Percentiles rank a stretch among this genome's conserved stretches.
Conservation (phyloP, 1,140 invertebrate genomes). For the Cydia fagiglandana region DNA sequence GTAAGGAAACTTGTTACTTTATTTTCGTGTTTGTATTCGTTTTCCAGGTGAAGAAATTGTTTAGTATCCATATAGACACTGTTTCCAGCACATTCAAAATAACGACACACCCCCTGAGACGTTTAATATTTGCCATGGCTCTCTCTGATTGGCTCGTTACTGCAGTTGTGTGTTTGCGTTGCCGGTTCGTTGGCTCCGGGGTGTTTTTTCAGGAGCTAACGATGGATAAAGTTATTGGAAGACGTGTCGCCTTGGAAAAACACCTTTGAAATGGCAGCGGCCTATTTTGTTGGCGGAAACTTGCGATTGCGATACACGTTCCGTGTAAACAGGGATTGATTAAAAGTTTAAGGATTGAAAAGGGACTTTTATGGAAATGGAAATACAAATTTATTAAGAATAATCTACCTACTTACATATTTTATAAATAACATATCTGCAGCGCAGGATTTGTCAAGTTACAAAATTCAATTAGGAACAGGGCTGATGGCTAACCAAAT, state of each 20-base stretch:
- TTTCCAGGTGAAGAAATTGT: too few species aligned
- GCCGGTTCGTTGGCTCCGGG: constrained; percentile 43
- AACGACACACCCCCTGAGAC: not conserved
- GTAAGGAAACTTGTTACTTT: too few species aligned
- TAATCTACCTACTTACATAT: too few species aligned
- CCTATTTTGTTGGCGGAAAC: not conserved
- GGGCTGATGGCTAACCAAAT: too few species aligned
- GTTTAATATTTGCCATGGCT: constrained; percentile 48
- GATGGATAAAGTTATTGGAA: constrained; percentile 25
- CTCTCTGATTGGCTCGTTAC: constrained; percentile 45
- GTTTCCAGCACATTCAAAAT: not conserved
- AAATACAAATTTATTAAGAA: too few species aligned
- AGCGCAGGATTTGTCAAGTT: too few species aligned
- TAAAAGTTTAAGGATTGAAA: not conserved
- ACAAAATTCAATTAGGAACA: too few species aligned
- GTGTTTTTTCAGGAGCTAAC: constrained; percentile 40
- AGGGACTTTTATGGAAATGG: not conserved
- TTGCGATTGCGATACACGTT: not conserved
- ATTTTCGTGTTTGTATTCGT: too few species aligned
- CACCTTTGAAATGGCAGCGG: constrained; percentile 16
- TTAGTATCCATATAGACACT: not conserved
- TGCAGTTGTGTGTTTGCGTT: constrained; percentile 45
- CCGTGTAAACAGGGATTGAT: not conserved
- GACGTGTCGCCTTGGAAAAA: constrained; percentile 22
- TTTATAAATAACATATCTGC: too few species aligned